Evolutionary conservation across 2,113 vertebrate genomes (phyloP).

Genomic region (Saguinus midas): DNA sequence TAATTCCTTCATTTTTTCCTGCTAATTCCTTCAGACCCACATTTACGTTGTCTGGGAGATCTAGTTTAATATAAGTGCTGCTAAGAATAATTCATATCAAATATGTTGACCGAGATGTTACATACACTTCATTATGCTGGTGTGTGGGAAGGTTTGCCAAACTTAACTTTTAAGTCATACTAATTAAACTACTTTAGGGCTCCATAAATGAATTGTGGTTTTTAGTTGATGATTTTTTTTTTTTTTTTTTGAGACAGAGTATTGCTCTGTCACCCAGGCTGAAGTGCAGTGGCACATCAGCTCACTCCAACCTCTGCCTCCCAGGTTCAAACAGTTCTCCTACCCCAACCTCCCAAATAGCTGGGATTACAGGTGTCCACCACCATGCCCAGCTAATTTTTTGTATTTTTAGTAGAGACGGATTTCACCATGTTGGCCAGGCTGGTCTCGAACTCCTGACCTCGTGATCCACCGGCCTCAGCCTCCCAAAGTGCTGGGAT

Average conservation of each 20-base stretch:
- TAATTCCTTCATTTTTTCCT: neutral
- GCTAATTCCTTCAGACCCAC: neutral
- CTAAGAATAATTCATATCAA: conserved; percentile 2
- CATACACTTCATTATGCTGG: neutral
- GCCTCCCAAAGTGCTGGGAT: too few species aligned
- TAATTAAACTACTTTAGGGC: conserved; percentile 41
- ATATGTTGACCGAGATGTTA: neutral
- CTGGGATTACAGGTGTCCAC: too few species aligned
- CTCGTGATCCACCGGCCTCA: too few species aligned
- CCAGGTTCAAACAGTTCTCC: too few species aligned
- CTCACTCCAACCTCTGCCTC: too few species aligned
- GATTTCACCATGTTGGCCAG: too few species aligned
- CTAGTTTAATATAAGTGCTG: neutral
- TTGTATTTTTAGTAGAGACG: too few species aligned
- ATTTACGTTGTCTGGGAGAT: neutral
- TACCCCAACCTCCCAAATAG: too few species aligned
- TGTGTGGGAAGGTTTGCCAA: neutral
- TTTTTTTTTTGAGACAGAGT: neutral
- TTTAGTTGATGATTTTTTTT: conserved; percentile 36
- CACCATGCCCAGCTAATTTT: too few species aligned
- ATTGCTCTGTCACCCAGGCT: too few species aligned
- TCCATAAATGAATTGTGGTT: neutral
- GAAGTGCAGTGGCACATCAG: too few species aligned
- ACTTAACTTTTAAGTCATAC: conserved; percentile 6
- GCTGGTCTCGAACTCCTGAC: too few species aligned